These are phyloP conservation scores for Octomys mimax DNA, from an alignment of 2,797 vertebrate genomes.

Conservation along the genomic window DNA sequence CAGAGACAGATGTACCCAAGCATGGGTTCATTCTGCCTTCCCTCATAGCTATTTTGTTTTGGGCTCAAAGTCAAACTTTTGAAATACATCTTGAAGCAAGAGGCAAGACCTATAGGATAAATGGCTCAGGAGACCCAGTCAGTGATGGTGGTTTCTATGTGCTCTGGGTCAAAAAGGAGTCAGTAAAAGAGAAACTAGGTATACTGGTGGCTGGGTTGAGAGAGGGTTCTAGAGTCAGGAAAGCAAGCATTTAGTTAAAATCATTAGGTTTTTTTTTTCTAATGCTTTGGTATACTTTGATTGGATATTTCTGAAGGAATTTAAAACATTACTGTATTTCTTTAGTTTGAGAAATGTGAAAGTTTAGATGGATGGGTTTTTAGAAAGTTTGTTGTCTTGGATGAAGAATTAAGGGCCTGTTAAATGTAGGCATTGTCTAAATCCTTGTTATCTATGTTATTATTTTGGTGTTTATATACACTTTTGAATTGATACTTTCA, in stretches of 20 bases:
- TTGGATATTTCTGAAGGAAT: constrained; percentile 18
- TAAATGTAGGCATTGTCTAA: not conserved
- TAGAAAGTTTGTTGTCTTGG: constrained; percentile 49
- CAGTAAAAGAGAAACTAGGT: not conserved
- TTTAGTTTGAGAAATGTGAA: not conserved
- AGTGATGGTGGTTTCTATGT: not conserved
- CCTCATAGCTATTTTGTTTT: constrained; percentile 9
- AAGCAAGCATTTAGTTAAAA: not conserved
- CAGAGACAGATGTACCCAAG: not conserved
- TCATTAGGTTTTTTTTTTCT: not conserved
- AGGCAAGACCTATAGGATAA: not conserved
- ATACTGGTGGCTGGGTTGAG: not conserved
- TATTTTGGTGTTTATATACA: not conserved
- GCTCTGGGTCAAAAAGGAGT: not conserved
- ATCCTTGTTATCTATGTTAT: constrained; percentile 1
- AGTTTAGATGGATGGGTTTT: not conserved
- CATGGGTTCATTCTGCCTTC: not conserved
- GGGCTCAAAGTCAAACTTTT: not conserved
- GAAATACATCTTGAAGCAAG: not conserved
- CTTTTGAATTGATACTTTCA: not conserved
- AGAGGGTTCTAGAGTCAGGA: not conserved
- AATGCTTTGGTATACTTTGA: constrained; percentile 7
- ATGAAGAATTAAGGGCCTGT: not conserved
- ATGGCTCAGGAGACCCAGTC: not conserved
- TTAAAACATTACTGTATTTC: not conserved